phyloP scores from a whole-genome alignment of 2,888 invertebrate species.

The Cerastoderma edule region DNA sequence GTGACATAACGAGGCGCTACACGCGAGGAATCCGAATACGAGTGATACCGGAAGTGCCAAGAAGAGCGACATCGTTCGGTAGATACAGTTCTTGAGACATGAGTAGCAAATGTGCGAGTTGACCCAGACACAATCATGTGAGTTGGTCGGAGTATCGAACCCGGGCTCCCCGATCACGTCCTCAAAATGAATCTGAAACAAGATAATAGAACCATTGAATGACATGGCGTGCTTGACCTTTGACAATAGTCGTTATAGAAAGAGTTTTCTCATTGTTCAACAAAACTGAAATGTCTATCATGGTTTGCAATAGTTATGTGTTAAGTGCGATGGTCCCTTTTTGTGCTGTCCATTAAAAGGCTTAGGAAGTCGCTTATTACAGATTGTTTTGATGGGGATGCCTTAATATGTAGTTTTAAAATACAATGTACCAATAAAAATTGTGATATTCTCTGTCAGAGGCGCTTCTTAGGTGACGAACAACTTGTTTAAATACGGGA shows the following conservation, averaged over 20 bases:
- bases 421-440: too few species aligned
- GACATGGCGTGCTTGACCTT: background rate
- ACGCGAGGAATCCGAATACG: constrained; percentile 27
- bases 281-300: background rate
- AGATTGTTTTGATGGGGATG: too few species aligned
- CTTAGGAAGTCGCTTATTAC: too few species aligned
- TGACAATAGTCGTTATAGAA: background rate
- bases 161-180: constrained; percentile 42
- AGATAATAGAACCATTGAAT: background rate
- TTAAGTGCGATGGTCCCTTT: background rate
- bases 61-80: constrained; percentile 11
- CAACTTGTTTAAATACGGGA: too few species aligned
- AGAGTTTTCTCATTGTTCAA: background rate
- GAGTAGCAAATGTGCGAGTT: constrained; percentile 31
- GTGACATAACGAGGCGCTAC: background rate
- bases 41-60: constrained; percentile 19
- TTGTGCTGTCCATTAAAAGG: background rate
- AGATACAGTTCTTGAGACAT: constrained; percentile 33
- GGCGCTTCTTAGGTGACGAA: too few species aligned
- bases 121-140: constrained; percentile 33
- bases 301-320: background rate
- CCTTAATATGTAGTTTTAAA: too few species aligned
- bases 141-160: background rate
- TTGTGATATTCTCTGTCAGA: too few species aligned
- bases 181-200: constrained; percentile 40